phyloP scores from a whole-genome alignment of 2,888 invertebrate species.

The Heteromurus nitidus region DNA sequence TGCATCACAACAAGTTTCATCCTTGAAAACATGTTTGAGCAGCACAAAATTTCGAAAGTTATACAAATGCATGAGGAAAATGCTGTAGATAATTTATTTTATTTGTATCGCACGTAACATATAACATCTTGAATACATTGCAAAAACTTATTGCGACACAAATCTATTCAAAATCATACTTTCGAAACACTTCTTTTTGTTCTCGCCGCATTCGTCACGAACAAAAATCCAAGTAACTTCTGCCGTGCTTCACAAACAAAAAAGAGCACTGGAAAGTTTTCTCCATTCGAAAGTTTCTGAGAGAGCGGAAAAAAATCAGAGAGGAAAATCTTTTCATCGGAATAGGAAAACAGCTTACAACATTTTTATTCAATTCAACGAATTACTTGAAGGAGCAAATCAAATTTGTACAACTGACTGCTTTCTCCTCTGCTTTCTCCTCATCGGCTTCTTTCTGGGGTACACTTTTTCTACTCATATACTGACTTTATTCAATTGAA shows the following conservation, averaged over 20 bases:
- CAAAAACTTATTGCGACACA: too few species aligned
- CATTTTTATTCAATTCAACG: not conserved
- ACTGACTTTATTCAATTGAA: conserved; percentile 6
- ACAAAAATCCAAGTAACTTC: too few species aligned
- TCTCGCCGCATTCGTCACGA: not conserved
- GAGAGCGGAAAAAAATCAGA: not conserved
- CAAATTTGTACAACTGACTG: not conserved
- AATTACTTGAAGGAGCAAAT: not conserved
- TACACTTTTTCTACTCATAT: not conserved
- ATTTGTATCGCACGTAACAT: not conserved
- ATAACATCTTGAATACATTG: too few species aligned
- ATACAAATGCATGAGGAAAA: not conserved
- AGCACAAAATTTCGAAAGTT: not conserved
- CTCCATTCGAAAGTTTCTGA: not conserved
- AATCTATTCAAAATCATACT: not conserved
- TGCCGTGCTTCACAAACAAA: not conserved
- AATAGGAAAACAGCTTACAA: not conserved
- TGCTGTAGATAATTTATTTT: not conserved
- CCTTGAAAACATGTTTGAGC: not conserved
- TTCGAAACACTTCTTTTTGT: not conserved
- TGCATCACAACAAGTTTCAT: too few species aligned
- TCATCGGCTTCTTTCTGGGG: too few species aligned
- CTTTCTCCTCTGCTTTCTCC: not conserved
- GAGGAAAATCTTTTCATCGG: not conserved
- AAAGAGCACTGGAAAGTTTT: not conserved